These are phyloP conservation scores for Catocala nupta DNA, from an alignment of 2,888 invertebrate genomes.

Conservation along the genomic window DNA sequence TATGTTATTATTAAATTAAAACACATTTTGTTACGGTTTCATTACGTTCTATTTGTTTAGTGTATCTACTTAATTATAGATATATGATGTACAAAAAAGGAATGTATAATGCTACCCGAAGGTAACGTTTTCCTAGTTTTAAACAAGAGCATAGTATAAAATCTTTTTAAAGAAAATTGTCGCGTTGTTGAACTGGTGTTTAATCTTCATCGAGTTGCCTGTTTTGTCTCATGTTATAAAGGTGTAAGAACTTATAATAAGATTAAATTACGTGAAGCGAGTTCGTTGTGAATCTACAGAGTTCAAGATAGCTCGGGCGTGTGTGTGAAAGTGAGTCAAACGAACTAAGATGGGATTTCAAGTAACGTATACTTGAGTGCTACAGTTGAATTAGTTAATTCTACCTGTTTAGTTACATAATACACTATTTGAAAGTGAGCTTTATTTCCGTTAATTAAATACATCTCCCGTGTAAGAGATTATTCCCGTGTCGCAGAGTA, in stretches of 20 bases:
- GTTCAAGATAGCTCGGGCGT: constrained; percentile 6
- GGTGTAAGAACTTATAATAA: constrained; percentile 22
- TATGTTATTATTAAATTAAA: constrained; percentile 19
- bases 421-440: too few species aligned
- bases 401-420: too few species aligned
- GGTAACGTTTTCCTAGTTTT: constrained; percentile 20
- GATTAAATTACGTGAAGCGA: constrained; percentile 23
- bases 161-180: constrained; percentile 19
- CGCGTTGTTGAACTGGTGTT: constrained; percentile 23
- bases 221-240: constrained; percentile 22
- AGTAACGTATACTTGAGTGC: background rate
- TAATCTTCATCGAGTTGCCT: constrained; percentile 39
- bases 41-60: too few species aligned
- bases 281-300: constrained; percentile 9
- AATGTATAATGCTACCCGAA: background rate
- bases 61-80: too few species aligned
- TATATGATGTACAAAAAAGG: too few species aligned
- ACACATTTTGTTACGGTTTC: too few species aligned
- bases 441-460: too few species aligned
- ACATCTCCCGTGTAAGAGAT: too few species aligned
- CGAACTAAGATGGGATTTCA: background rate
- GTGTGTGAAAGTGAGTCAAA: constrained; percentile 3
- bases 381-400: background rate
- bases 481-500: too few species aligned
- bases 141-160: constrained; percentile 10